Evolutionary conservation across 2,797 vertebrate genomes (phyloP).

Genomic region (Acrocephalus scirpaceus): DNA sequence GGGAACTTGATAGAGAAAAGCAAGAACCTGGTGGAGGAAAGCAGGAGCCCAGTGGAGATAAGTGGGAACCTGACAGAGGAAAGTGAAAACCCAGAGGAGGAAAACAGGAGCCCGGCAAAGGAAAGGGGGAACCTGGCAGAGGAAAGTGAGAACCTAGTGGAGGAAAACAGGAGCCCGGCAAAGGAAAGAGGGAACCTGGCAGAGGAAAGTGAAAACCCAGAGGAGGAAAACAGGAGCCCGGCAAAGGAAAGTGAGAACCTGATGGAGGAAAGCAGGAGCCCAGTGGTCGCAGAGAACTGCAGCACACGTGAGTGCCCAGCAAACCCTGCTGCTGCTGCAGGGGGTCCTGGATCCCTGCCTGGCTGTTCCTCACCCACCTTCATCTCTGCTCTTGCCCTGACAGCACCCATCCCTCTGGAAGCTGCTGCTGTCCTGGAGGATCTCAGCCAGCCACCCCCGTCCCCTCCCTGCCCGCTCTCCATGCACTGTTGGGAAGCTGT

Average conservation of each 20-base stretch:
- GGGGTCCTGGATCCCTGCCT: not conserved
- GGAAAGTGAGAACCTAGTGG: not conserved
- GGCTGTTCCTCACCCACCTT: rapidly evolving
- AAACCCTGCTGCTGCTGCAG: rapidly evolving
- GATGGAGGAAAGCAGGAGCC: not conserved
- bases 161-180: not conserved
- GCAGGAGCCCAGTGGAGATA: no score
- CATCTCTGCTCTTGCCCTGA: not conserved
- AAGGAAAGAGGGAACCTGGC: no score
- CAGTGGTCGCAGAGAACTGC: not conserved
- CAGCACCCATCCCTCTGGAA: rapidly evolving
- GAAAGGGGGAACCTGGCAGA: not conserved
- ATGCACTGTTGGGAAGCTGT: rapidly evolving
- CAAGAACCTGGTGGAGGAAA: not conserved
- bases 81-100: not conserved
- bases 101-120: not conserved
- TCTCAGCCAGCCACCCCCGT: rapidly evolving
- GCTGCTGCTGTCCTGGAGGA: rapidly evolving
- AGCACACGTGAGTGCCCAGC: not conserved
- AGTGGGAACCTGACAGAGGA: no score
- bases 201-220: not conserved
- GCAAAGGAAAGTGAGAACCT: rapidly evolving
- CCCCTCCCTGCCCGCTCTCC: not conserved
- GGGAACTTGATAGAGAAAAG: not conserved
- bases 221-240: rapidly evolving